Percentiles rank a stretch among this genome's conserved stretches.
Evolutionary conservation across 2,113 vertebrate genomes (phyloP).

Genomic region (Poicephalus meyeri): DNA sequence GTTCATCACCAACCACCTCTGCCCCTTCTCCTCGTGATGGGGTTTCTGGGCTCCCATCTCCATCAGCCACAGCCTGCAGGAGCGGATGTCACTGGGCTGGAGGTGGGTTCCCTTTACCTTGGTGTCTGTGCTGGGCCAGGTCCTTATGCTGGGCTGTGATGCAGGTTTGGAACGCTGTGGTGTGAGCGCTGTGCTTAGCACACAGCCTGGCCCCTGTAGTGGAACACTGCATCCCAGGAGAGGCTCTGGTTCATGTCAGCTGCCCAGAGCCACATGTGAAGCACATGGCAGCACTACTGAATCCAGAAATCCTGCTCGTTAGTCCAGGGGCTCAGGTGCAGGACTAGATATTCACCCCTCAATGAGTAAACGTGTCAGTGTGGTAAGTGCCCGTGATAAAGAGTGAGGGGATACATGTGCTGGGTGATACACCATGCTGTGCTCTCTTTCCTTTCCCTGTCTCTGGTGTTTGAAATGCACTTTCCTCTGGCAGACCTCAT

Average conservation of each 20-base stretch:
- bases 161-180: fast-evolving
- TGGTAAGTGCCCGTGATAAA: neutral
- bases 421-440: fast-evolving
- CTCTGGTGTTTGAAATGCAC: neutral
- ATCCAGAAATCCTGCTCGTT: neutral
- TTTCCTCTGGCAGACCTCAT: neutral
- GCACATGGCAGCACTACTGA: neutral
- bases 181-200: fast-evolving
- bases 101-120: neutral
- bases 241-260: neutral
- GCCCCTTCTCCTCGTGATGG: fast-evolving
- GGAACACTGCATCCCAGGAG: neutral
- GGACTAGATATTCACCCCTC: neutral
- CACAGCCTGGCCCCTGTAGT: neutral
- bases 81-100: neutral
- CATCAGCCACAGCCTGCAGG: fast-evolving
- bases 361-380: neutral
- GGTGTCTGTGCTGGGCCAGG: fast-evolving
- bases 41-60: neutral
- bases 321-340: neutral
- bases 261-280: neutral
- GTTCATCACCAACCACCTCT: fast-evolving
- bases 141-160: neutral
- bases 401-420: fast-evolving
- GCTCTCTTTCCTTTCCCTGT: neutral